Conservation (phyloP, 2,797 vertebrate species). For the Oceanodroma leucorhoa region DNA sequence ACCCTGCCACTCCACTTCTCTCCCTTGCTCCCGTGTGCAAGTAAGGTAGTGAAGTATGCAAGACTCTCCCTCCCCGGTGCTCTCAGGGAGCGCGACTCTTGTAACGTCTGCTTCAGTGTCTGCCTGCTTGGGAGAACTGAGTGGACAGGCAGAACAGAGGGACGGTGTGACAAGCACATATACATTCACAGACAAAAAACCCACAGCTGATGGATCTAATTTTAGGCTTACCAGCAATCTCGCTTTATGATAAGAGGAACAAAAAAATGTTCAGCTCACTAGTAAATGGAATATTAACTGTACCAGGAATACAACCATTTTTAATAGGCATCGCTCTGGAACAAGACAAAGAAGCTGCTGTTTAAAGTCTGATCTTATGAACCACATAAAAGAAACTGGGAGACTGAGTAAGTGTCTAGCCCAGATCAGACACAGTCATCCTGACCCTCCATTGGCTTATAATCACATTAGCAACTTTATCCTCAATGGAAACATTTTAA, state of each 20-base stretch:
- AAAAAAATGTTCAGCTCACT: not conserved
- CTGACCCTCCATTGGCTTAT: not conserved
- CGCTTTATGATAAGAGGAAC: not conserved
- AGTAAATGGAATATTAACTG: not conserved
- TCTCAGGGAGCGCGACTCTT: rapidly evolving
- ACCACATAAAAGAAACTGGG: not conserved
- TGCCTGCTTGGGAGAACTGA: not conserved
- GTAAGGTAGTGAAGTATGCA: not conserved
- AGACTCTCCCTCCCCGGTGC: not conserved
- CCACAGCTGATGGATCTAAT: not conserved
- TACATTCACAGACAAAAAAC: not conserved
- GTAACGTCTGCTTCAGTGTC: not conserved
- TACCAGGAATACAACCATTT: not conserved
- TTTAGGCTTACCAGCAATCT: not conserved
- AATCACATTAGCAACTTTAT: not conserved
- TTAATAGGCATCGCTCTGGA: not conserved
- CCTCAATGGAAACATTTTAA: not conserved
- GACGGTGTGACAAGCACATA: not conserved
- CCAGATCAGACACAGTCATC: not conserved
- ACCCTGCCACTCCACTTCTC: not conserved
- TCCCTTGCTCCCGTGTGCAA: not conserved
- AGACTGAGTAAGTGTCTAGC: not conserved
- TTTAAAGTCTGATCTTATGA: not conserved
- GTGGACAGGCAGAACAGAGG: not conserved
- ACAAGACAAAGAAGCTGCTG: not conserved